These are phyloP conservation scores for Aulostomus chinensis DNA, from an alignment of 2,797 vertebrate species.

Conservation along the genomic window DNA sequence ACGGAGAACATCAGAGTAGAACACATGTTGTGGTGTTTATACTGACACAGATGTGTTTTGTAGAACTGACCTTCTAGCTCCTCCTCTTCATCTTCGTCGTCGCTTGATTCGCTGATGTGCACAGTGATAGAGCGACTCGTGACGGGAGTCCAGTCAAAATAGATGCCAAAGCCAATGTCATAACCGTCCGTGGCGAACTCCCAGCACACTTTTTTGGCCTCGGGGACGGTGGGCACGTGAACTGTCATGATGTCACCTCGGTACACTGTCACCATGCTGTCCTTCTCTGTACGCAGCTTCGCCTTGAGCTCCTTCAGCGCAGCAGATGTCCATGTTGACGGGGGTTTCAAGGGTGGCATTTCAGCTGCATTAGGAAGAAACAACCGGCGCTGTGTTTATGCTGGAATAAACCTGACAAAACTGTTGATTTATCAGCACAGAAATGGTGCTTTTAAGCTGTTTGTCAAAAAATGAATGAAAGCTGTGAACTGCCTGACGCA, in stretches of 20 bases:
- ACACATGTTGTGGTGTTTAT: too few species aligned
- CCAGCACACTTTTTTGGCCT: constrained; percentile 95
- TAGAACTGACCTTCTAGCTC: constrained; percentile 88
- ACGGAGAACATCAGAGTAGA: constrained; percentile 40
- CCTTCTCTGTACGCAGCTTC: constrained; percentile 89
- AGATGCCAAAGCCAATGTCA: constrained; percentile 96
- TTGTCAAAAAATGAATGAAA: constrained; percentile 7
- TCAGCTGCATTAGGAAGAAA: constrained; percentile 74
- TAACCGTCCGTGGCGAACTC: constrained; percentile 97
- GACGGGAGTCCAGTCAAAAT: constrained; percentile 96
- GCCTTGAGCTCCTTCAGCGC: constrained; percentile 93
- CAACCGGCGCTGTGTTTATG: background rate
- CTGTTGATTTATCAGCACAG: background rate
- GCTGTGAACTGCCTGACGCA: constrained; percentile 21
- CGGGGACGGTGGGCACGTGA: constrained; percentile 92
- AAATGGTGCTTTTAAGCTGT: too few species aligned
- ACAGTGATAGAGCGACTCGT: constrained; percentile 94
- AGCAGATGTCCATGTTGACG: constrained; percentile 89
- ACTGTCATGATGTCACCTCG: constrained; percentile 96
- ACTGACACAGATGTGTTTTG: too few species aligned
- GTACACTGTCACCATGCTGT: constrained; percentile 90
- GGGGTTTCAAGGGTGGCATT: constrained; percentile 85
- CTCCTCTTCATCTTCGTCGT: constrained; percentile 96
- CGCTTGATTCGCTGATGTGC: constrained; percentile 97
- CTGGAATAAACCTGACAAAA: background rate